phyloP scores from a whole-genome alignment of 2,888 invertebrate genomes.

The Pyrgus malvae region DNA sequence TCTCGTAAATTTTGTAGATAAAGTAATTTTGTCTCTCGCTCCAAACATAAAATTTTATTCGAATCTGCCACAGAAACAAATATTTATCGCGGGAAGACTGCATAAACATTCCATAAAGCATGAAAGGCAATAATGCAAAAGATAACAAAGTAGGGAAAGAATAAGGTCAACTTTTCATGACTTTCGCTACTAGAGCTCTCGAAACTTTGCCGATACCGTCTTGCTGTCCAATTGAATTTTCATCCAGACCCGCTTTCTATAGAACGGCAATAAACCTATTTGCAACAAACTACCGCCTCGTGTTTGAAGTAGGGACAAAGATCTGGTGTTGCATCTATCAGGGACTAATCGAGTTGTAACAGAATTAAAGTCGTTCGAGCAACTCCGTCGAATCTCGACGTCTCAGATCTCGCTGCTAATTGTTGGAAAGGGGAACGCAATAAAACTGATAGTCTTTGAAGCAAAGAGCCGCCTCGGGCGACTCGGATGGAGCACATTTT shows the following conservation, averaged over 20 bases:
- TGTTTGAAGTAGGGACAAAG: slow-evolving; percentile 49
- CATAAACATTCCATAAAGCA: slow-evolving; percentile 15
- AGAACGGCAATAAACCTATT: slow-evolving; percentile 65
- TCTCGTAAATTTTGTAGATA: neutral
- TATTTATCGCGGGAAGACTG: slow-evolving; percentile 10
- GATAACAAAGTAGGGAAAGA: slow-evolving; percentile 17
- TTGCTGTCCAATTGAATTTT: slow-evolving; percentile 58
- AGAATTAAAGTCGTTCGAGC: slow-evolving; percentile 66
- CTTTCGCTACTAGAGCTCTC: slow-evolving; percentile 13
- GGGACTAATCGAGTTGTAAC: slow-evolving; percentile 59
- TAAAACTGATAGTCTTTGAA: slow-evolving; percentile 77
- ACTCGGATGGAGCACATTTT: slow-evolving; percentile 67
- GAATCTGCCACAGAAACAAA: slow-evolving; percentile 8
- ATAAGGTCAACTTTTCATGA: slow-evolving; percentile 12
- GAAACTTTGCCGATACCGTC: slow-evolving; percentile 51
- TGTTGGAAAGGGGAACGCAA: slow-evolving; percentile 75
- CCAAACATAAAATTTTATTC: neutral
- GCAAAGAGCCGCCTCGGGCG: slow-evolving; percentile 65
- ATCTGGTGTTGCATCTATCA: slow-evolving; percentile 62
- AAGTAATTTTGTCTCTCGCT: neutral
- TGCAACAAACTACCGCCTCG: slow-evolving; percentile 55
- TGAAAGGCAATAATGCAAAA: slow-evolving; percentile 24
- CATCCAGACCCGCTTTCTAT: slow-evolving; percentile 43
- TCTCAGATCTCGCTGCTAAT: slow-evolving; percentile 68
- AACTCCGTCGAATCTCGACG: slow-evolving; percentile 63